Conservation (phyloP, 2,888 invertebrate genomes). For the Julus scanicus region DNA sequence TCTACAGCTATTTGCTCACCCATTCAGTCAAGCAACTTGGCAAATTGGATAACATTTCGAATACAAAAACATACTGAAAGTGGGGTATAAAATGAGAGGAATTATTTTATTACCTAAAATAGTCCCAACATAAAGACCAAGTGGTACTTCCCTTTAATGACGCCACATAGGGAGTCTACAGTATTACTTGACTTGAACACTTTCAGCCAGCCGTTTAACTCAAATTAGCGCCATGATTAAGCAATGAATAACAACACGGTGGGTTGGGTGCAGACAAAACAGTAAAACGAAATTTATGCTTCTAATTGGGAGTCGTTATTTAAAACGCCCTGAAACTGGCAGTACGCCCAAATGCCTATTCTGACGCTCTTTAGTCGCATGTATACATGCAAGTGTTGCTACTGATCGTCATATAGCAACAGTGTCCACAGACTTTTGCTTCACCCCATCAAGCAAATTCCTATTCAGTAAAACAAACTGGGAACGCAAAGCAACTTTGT, state of each 20-base stretch:
- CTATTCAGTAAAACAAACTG: no score
- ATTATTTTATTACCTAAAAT: neutral
- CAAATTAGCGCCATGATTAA: constrained; percentile 8
- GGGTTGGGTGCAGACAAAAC: neutral
- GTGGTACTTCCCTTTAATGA: neutral
- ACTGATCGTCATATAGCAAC: constrained; percentile 15
- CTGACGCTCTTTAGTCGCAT: neutral
- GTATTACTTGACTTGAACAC: neutral
- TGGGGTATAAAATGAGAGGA: neutral
- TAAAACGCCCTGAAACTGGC: constrained; percentile 1
- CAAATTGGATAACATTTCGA: neutral
- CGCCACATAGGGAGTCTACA: neutral
- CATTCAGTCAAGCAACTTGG: neutral
- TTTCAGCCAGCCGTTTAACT: neutral
- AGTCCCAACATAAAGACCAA: neutral
- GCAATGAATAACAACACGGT: neutral
- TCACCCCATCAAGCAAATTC: neutral
- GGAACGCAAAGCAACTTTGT: no score
- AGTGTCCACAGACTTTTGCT: neutral
- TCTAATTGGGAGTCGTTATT: constrained; percentile 27
- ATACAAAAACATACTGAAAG: neutral
- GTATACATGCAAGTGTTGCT: neutral
- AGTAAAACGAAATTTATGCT: constrained; percentile 24
- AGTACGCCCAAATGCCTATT: neutral
- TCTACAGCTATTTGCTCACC: neutral